Percentiles rank a stretch among this genome's conserved stretches.
Evolutionary conservation across 2,113 vertebrate species (phyloP).

Genomic region (Sminthopsis crassicaudata): DNA sequence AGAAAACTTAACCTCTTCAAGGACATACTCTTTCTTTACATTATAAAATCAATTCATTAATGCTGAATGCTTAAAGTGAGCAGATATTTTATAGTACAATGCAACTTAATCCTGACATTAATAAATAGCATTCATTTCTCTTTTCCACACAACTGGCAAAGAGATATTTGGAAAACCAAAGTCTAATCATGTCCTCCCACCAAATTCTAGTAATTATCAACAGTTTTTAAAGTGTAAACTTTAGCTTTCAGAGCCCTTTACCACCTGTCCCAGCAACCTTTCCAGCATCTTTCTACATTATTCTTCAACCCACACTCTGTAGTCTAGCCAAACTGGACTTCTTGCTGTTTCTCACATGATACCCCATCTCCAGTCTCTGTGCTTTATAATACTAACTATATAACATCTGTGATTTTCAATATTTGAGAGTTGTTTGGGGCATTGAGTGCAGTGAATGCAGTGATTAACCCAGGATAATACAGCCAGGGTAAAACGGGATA

Average conservation of each 20-base stretch:
- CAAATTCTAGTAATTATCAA: not conserved
- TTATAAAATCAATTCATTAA: constrained; percentile 11
- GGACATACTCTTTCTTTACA: constrained; percentile 11
- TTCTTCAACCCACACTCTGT: not conserved
- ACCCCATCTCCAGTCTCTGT: not conserved
- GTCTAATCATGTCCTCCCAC: not conserved
- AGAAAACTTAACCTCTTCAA: constrained; percentile 29
- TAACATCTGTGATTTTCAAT: not conserved
- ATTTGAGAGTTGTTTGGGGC: not conserved
- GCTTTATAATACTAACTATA: not conserved
- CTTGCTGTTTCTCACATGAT: not conserved
- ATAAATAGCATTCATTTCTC: not conserved
- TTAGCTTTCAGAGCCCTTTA: not conserved
- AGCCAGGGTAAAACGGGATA: too few species aligned
- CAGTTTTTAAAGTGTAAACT: not conserved
- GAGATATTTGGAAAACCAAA: not conserved
- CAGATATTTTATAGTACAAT: not conserved
- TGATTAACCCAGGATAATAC: not conserved
- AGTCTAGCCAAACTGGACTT: not conserved
- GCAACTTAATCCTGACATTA: not conserved
- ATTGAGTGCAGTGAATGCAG: not conserved
- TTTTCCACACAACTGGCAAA: not conserved
- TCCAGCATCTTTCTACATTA: not conserved
- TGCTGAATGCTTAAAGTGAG: not conserved
- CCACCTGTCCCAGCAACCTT: not conserved